Base-by-base conservation (phyloP, 1,140 invertebrate genomes). In the Rhynchophorus ferrugineus region DNA sequence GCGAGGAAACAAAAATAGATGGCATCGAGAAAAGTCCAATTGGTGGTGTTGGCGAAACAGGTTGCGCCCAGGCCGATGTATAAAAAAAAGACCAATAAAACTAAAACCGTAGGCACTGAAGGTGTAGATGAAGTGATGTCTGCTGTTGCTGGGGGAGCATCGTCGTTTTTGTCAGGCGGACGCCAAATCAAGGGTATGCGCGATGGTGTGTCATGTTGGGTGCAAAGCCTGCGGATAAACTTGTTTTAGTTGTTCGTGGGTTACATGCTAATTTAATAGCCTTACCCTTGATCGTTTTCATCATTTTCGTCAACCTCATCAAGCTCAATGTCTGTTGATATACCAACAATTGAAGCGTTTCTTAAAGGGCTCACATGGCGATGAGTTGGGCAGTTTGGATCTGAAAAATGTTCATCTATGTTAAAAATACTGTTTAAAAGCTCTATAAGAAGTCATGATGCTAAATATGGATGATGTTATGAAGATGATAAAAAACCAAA, bases 1-100 rank as follows among this genome's bases (percentile, higher is more conserved):
- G 89, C 89, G 21, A 91, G 86, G 67, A 92, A 92, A 65, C 88
- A 90, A 69, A 91, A 91, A 69, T 92, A 92, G 14, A 84, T 81
- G 0, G 86, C 84, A 63, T 92, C 87, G 18, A 91, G 75, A 61
- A 89, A 84, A 17, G 78, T 83, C 87, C 87, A 89, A 42, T 82
- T 78, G 61, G 83, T 82, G 77, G 81, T 82, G 2, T 79, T 71
- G 3, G 82, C 83, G 67, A 87, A 87, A 41, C 83, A 75, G 5
- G 76, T 74, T 0, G 85, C 86, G 6, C 85, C 86, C 1, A 82
- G 66, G 55, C 80, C 79, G 22, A 89, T 79, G 66, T 89, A 89
- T 20, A 75, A 76, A 22, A 79, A 69, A 1, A 89, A 76, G 21
- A 89, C 75, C 16, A 81, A 69, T 9, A 89, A 61, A 1, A 89